Evolutionary conservation across 2,888 invertebrate genomes (phyloP), one percentile per base, ranked within the genome.

Genomic region (Parnassius smintheus): DNA sequence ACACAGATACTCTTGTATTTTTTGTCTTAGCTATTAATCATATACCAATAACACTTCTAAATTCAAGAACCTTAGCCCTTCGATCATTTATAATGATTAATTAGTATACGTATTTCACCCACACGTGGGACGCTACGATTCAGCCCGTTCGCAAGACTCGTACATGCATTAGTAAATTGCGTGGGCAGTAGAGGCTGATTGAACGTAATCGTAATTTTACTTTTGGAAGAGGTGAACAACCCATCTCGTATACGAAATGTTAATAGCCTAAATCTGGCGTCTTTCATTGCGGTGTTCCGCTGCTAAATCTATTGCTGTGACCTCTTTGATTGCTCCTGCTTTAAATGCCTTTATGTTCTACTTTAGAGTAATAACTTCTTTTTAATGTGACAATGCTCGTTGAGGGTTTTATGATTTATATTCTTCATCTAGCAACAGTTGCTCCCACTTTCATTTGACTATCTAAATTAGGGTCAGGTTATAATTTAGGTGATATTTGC

Each of bases 131-230:
- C 70, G 48, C 18, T 76, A 70, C 75, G 71, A 74, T 48, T 48
- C 48, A n/a, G 62, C 70, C 68, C 69, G 70, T 75, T 83, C 78
- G 78, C 76, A 76, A 70, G 76, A 76, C 83, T 87, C 77, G 85
- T 87, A 86, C 83, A 85, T 80, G 82, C 82, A 83, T 85, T 83
- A 80, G 83, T 83, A 84, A 82, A 82, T 77, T 72, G 74, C 77
- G 87, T 89, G 84, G 88, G 89, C 68, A 18, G 18, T 18, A 80
- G 82, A 70, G 73, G 80, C 75, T 86, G 86, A 89, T 85, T 84
- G 82, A 81, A 80, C 79, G 80, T 86, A 82, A 86, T 87, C 79
- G 80, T 86, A 82, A 87, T 87, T 85, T 86, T 86, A 83, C 84
- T 86, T 85, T 81, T 79, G 82, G 80, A 75, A 70, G 82, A 82